Evolutionary conservation across 1,140 invertebrate species (phyloP).

Genomic region (Aphis craccivora): DNA sequence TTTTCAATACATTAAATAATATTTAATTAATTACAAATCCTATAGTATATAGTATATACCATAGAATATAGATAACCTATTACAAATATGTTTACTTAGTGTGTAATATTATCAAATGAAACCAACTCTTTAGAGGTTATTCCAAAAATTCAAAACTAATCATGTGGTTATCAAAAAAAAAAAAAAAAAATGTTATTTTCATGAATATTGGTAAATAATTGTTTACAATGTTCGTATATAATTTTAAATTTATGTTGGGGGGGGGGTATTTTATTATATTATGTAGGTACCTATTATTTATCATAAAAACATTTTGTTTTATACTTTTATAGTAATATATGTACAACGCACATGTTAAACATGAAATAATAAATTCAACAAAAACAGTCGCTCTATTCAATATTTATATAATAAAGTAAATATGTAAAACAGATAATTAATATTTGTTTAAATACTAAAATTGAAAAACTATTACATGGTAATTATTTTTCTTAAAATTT

Average conservation of each 20-base stretch:
- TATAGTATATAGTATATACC: not conserved
- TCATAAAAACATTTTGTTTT: not conserved
- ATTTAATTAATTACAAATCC: not conserved
- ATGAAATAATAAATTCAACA: no score
- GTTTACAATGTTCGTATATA: not conserved
- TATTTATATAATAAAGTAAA: no score
- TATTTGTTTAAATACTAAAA: not conserved
- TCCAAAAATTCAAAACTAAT: not conserved
- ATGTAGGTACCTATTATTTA: not conserved
- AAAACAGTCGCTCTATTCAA: no score
- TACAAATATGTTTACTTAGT: not conserved
- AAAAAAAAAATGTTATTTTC: not conserved
- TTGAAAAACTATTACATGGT: not conserved
- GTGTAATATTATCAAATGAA: not conserved
- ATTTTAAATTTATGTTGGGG: not conserved
- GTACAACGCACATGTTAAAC: no score
- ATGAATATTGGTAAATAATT: not conserved
- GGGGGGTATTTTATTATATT: not conserved
- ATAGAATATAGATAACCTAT: not conserved
- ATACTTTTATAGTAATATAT: not conserved
- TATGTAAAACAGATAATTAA: not conserved
- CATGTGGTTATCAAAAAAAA: not conserved
- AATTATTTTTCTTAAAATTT: not conserved
- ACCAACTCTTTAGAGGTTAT: not conserved
- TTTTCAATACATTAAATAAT: constrained; percentile 1